These are phyloP conservation scores for Marmota flaviventris DNA, from an alignment of 2,113 vertebrate species.

Conservation along the genomic window DNA sequence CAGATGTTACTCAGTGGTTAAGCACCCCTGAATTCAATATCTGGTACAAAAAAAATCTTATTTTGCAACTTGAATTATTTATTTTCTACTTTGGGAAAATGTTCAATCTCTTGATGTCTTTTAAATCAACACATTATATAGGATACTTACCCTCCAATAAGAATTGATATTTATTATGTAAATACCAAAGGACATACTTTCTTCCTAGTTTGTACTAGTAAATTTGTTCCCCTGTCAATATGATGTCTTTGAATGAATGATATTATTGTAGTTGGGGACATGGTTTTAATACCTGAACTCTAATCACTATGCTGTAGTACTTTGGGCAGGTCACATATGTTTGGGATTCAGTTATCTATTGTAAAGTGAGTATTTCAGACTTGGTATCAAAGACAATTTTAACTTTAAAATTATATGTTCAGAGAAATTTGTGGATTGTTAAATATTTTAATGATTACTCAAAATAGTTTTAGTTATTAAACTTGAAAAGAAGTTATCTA, in stretches of 20 bases:
- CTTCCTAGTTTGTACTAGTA: not conserved
- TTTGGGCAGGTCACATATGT: not conserved
- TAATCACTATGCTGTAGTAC: not conserved
- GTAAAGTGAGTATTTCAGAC: not conserved
- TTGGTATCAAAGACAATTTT: not conserved
- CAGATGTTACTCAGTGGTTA: too few species aligned
- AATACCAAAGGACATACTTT: not conserved
- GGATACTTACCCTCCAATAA: not conserved
- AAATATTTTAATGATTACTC: not conserved
- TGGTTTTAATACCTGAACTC: not conserved
- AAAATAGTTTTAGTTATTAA: constrained; percentile 44
- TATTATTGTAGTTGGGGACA: not conserved
- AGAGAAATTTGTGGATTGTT: constrained; percentile 7
- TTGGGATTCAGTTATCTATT: not conserved
- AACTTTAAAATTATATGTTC: constrained; percentile 6
- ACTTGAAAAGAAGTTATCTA: not conserved
- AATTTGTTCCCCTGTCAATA: not conserved
- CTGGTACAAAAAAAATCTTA: not conserved
- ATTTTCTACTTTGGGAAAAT: constrained; percentile 2
- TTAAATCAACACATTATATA: not conserved
- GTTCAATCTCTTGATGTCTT: constrained; percentile 8
- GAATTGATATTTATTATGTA: not conserved
- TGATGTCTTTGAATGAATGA: not conserved
- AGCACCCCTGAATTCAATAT: too few species aligned
- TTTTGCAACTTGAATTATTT: constrained; percentile 27